Evolutionary conservation across 2,113 vertebrate genomes (phyloP), one percentile per base, ranked within the genome.

Genomic region (Larimichthys polyactis): DNA sequence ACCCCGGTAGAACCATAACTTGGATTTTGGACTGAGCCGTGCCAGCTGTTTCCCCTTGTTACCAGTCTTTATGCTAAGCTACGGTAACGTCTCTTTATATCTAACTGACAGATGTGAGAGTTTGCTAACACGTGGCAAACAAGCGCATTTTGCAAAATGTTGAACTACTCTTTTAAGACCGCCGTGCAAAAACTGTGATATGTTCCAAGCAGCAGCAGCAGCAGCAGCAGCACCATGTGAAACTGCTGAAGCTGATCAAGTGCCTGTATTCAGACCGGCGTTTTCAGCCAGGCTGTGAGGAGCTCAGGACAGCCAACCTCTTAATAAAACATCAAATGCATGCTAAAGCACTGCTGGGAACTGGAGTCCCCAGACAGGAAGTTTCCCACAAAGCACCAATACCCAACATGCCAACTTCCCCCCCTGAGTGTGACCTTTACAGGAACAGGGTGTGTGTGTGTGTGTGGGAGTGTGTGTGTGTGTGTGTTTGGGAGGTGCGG

Each of bases 321-420:
- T 88, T 64, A 86, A 91, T 89, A 87, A 93, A 87, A 90, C 77
- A 93, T 89, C 85, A 88, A 85, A 90, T 58, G 14, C 87, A 87
- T 83, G 90, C 90, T 81, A 29, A 74, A 83, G 85, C 86, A 40
- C 84, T 76, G 86, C 89, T 82, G 87, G 71, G 76, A 63, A 49
- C 68, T 65, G 57, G 59, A 69, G 71, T 83, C 79, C 71, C 76
- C 71, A 76, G 36, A 87, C 79, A 90, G 83, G 84, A 93, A 84
- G 82, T 85, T 81, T 63, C 80, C 89, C 87, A 89, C 81, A 86
- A 91, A 80, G 87, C 90, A 85, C 43, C 3, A 7, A 67, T 87
- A 71, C 78, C 69, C 80, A 15, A 71, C 82, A 78, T 90, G 86
- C 88, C 78, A 84, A 60, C 84, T 22, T 52, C 75, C 83, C 79